Evolutionary conservation across 2,797 vertebrate species (phyloP), one percentile per base, ranked within the genome.

Genomic region (Staurois parvus): DNA sequence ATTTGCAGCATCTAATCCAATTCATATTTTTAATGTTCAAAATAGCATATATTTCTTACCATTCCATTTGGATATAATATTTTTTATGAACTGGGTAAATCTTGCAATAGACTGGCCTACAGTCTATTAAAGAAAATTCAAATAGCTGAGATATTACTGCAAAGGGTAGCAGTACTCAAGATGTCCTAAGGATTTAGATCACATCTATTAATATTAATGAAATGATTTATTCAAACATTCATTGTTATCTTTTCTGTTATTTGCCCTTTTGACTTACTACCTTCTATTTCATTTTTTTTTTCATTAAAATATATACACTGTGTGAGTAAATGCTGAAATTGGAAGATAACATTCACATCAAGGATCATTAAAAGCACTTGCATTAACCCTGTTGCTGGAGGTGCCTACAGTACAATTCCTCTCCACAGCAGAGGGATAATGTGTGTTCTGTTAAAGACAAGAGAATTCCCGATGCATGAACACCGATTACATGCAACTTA

Each of bases 341-440:
- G 76, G 52, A 84, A 79, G 64, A 72, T 84, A 72, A 17, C 29
- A 24, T 52, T 67, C 37, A 45, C 69, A 34, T 30, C 75, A 72
- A 32, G 34, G 52, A 28, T 34, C 69, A 70, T 42, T 79, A 79
- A 79, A 52, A 30, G 70, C 68, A 21, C 40, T 79, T 45, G 40
- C 76, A 73, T 85, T 85, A 85, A 85, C 84, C 76, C 84, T 85
- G 56, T 79, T 67, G 76, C 76, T 67, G 5, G 52, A 79, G 70
- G 40, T 59, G 37, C 70, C 70, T 73, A 69, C 28, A 42, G 40
- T 70, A 70, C 75, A 79, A n/a, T 79, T 37, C 28, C 59, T 74
- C 62, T 62, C 52, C 29, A 48, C 11, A 79, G 29, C 28, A 73
- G 9, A 72, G 52, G 48, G 32, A 73, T 67, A 32, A 37, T 69